Conservation (phyloP, 2,113 vertebrate genomes). For the Leptobrachium leishanense region DNA sequence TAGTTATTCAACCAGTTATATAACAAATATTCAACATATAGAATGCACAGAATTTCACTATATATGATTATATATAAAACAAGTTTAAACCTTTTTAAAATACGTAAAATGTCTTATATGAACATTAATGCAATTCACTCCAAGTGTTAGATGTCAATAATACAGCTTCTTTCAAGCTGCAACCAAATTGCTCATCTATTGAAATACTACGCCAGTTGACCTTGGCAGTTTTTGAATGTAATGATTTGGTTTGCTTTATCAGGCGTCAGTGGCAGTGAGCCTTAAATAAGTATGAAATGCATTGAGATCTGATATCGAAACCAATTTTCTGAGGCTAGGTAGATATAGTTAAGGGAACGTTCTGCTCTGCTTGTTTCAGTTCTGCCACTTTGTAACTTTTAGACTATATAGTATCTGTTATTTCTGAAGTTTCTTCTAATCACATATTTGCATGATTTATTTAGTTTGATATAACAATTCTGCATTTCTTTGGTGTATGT, state of each 20-base stretch:
- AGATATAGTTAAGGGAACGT: conserved; percentile 53
- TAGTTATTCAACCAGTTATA: too few relatives aligned
- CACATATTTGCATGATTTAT: conserved; percentile 19
- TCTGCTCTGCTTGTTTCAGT: conserved; percentile 55
- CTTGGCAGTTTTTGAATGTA: conserved; percentile 48
- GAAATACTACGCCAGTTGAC: conserved; percentile 17
- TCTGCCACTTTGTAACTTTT: conserved; percentile 52
- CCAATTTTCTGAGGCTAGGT: conserved; percentile 51
- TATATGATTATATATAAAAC: too few relatives aligned
- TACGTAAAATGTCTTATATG: background rate
- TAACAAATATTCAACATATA: too few relatives aligned
- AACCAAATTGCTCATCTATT: conserved; percentile 21
- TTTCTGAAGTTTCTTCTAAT: conserved; percentile 51
- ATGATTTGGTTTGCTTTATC: conserved; percentile 50
- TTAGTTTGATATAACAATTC: background rate
- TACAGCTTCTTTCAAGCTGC: background rate
- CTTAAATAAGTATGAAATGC: conserved; percentile 50
- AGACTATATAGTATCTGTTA: conserved; percentile 49
- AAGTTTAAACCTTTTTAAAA: too few relatives aligned
- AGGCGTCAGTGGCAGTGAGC: conserved; percentile 33
- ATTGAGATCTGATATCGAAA: conserved; percentile 60
- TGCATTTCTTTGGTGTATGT: too few relatives aligned
- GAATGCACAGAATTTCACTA: too few relatives aligned
- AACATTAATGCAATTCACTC: background rate
- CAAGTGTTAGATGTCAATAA: background rate